Evolutionary conservation across 1,140 invertebrate genomes (phyloP).

Genomic region (Diorhabda sublineata): DNA sequence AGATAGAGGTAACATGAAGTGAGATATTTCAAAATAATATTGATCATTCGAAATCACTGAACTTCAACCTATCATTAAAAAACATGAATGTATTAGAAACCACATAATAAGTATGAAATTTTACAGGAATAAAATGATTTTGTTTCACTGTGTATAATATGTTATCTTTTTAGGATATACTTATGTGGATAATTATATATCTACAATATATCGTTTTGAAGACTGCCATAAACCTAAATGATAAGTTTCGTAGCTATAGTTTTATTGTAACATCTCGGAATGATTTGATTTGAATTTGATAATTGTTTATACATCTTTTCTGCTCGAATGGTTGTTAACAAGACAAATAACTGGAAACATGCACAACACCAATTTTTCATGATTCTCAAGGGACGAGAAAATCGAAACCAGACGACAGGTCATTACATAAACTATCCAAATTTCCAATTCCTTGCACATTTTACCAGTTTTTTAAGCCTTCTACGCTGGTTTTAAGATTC

Average conservation of each 20-base stretch:
- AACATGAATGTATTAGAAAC: no score
- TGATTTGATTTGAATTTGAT: not conserved
- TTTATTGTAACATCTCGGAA: not conserved
- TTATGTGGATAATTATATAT: not conserved
- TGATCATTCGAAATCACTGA: no score
- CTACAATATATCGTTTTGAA: slow-evolving; percentile 3
- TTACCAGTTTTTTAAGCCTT: not conserved
- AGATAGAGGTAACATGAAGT: no score
- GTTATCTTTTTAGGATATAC: no score
- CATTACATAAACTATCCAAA: not conserved
- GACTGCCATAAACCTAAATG: not conserved
- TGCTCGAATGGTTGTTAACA: not conserved
- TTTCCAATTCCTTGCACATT: not conserved
- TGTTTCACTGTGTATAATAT: no score
- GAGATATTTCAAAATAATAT: no score
- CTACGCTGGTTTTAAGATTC: not conserved
- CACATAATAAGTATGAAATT: no score
- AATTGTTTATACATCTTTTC: not conserved
- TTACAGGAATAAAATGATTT: no score
- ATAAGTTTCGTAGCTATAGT: not conserved
- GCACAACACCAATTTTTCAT: not conserved
- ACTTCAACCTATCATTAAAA: no score
- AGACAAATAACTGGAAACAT: not conserved
- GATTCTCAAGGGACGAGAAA: not conserved
- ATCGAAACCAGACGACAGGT: slow-evolving; percentile 1